Evolutionary conservation across 2,888 invertebrate genomes (phyloP), one percentile per base, ranked within the genome.

Genomic region (Polylopha cassiicola): DNA sequence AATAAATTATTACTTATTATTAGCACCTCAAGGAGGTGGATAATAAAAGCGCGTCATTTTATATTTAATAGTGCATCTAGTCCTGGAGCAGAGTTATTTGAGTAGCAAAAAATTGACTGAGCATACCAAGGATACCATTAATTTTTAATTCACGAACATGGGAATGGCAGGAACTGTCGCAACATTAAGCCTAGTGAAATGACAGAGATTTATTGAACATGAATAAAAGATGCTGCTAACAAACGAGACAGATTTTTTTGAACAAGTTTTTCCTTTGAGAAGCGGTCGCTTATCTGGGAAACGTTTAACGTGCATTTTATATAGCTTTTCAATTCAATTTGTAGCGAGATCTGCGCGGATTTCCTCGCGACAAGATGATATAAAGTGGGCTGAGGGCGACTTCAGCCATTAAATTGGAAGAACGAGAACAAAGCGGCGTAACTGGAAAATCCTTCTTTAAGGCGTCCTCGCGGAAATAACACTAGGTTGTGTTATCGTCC

Each of bases 301-400:
- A 16, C 41, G 43, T 47, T 51, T 56, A 58, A 53, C 48, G 47
- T 24, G 34, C 23, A 38, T 55, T 51, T 49, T 51, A 52, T 51
- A 53, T 53, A 61, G 55, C 47, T 50, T 58, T 60, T 62, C 47
- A 53, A 56, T 70, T 65, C 53, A 65, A 64, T 69, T 68, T 65
- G 56, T 50, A 44, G 50, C 50, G 39, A 34, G 48, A 54, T 56
- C 53, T 41, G 47, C 55, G 51, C 39, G 48, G 47, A 54, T 58
- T 36, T 54, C 54, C 48, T 55, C 51, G 51, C 44, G 46, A 32
- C 34, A 32, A 51, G 50, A 56, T 55, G 49, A 54, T 50, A 55
- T 55, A 60, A 59, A 58, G 51, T 44, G 53, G 53, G 37, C 50
- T 45, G 45, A 50, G 47, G 47, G 45, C 37, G 50, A 56, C 51